Evolutionary conservation across 2,888 invertebrate species (phyloP).

Genomic region (Dione vanillae): DNA sequence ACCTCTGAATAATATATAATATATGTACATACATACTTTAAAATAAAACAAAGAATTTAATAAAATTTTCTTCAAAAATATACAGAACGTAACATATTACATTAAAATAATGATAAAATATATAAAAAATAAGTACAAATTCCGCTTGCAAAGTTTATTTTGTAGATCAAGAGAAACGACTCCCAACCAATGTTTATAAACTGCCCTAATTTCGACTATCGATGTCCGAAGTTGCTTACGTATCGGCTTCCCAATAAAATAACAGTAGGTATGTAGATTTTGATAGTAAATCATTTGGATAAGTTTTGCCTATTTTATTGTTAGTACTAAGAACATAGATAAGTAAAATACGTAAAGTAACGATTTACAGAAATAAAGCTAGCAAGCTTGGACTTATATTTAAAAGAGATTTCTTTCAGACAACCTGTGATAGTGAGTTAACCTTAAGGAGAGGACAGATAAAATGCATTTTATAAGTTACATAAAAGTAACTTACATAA

Average conservation of each 20-base stretch:
- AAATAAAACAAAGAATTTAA: background rate
- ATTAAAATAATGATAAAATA: background rate
- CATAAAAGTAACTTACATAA: no score
- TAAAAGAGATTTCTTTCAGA: no score
- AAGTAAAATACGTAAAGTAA: no score
- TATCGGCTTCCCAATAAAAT: background rate
- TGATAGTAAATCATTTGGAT: background rate
- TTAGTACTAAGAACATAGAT: background rate
- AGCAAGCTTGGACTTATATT: no score
- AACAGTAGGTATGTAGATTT: conserved; percentile 10
- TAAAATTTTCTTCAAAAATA: background rate
- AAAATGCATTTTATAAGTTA: no score
- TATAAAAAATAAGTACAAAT: background rate
- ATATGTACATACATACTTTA: background rate
- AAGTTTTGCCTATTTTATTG: background rate
- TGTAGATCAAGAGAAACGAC: background rate
- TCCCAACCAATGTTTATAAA: conserved; percentile 24
- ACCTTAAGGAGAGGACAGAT: no score
- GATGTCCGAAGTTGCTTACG: conserved; percentile 15
- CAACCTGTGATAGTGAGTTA: no score
- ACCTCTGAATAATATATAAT: no score
- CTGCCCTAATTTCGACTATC: conserved; percentile 18
- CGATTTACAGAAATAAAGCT: no score
- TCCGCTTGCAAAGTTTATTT: conserved; percentile 10
- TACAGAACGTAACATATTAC: background rate